phyloP scores from a whole-genome alignment of 2,888 invertebrate species.

The Mythimna vitellina region DNA sequence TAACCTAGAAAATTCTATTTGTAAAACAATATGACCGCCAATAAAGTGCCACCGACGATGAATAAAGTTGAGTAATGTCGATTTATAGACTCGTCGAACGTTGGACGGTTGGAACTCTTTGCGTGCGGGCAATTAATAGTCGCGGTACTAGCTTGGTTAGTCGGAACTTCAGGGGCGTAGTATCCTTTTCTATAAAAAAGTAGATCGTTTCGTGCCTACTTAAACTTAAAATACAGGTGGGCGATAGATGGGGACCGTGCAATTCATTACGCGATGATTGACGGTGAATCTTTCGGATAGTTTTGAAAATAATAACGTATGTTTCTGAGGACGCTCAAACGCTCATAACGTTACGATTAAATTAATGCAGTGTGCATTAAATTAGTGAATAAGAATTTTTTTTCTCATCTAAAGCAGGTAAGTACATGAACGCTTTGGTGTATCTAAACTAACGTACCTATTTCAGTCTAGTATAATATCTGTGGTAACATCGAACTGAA shows the following conservation, averaged over 20 bases:
- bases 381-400: not conserved
- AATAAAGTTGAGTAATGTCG: conserved; percentile 13
- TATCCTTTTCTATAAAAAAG: not conserved
- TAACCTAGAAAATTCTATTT: conserved; percentile 4
- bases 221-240: no score
- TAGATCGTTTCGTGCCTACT: no score
- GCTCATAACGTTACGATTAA: not conserved
- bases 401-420: no score
- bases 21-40: conserved; percentile 7
- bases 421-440: not conserved
- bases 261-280: no score
- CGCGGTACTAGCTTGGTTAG: not conserved
- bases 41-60: conserved; percentile 6
- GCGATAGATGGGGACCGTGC: no score
- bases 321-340: no score
- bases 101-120: not conserved
- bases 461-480: not conserved
- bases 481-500: not conserved
- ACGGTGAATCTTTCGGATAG: no score
- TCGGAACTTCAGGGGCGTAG: not conserved
- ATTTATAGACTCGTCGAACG: conserved; percentile 8
- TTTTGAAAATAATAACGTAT: no score
- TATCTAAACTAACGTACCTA: not conserved
- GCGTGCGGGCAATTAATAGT: not conserved
- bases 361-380: not conserved